Evolutionary conservation across 2,797 vertebrate species (phyloP).

Genomic region (Falco naumanni): DNA sequence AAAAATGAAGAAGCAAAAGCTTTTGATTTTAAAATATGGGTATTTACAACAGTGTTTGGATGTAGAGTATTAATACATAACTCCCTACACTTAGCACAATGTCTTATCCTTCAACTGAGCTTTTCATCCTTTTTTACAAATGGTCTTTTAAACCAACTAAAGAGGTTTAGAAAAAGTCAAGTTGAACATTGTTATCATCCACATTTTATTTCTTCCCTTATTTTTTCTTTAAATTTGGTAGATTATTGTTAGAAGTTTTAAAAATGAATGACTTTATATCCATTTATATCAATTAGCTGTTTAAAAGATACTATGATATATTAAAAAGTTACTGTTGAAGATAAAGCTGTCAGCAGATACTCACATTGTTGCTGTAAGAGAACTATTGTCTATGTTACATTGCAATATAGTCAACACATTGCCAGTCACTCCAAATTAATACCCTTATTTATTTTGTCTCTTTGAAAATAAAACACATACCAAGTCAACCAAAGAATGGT

Average conservation of each 20-base stretch:
- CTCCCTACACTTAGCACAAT: neutral
- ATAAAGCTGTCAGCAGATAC: no score
- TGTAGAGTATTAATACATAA: constrained; percentile 24
- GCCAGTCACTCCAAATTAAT: no score
- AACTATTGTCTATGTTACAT: no score
- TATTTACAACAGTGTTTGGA: constrained; percentile 17
- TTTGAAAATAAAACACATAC: no score
- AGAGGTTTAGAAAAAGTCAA: neutral
- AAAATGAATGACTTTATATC: no score
- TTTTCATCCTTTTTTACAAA: neutral
- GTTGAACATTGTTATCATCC: neutral
- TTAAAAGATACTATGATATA: no score
- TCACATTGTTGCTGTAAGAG: no score
- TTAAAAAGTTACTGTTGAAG: no score
- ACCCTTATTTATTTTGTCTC: no score
- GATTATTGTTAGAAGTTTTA: neutral
- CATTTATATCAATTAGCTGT: no score
- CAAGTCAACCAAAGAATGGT: no score
- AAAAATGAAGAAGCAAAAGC: neutral
- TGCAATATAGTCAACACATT: no score
- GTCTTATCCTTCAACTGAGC: neutral
- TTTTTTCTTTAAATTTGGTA: neutral
- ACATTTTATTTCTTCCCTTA: neutral
- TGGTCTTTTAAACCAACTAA: neutral
- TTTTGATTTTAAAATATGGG: constrained; percentile 7